Base-by-base conservation (phyloP, 2,797 vertebrate species). In the Ptychobarbus kaznakovi region DNA sequence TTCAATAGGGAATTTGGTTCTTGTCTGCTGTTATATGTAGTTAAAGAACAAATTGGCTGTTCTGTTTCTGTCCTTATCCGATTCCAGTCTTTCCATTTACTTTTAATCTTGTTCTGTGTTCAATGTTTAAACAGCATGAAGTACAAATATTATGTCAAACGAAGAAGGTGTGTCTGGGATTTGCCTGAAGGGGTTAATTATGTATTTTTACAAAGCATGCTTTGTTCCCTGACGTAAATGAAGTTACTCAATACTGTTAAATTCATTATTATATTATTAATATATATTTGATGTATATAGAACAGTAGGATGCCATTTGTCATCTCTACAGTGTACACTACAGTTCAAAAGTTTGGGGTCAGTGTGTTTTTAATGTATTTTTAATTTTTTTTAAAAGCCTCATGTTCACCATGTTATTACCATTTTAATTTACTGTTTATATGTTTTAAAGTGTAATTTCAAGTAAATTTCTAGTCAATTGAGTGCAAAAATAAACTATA, bases 11-110 rank as follows among this genome's bases (percentile, higher is more conserved):
- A 35, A 35, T 82, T 63, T 46, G 25, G 2, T 44, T 73, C 38
- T 25, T 44, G n/a, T 58, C 10, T 72, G 68, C 38, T 72, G 56
- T 82, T 82, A 74, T 63, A 74, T 75, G 42, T 65, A 13, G 58
- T 75, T 63, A 82, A 82, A 32, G 12, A 82, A 63, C 66, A 74
- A 61, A 63, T 72, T 56, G 35, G 20, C 61, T 73, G 25, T 63
- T 20, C 15, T 18, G 1, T 63, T 28, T 78, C 38, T 28, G 3
- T 58, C 6, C 28, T 49, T 12, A 8, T 70, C 53, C 61, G 25
- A 61, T 63, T 74, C 3, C 56, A 65, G 70, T n/a, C 51, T 18
- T 78, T 61, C 42, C 15, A 3, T 46, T 75, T 63, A 25, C 56
- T 46, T 73, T 82, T 38, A 51, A 49, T 74, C 40, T n/a, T 63